Percentiles rank a stretch among this genome's conserved stretches.
Evolutionary conservation across 2,113 vertebrate species (phyloP).

Genomic region (Suncus etruscus): DNA sequence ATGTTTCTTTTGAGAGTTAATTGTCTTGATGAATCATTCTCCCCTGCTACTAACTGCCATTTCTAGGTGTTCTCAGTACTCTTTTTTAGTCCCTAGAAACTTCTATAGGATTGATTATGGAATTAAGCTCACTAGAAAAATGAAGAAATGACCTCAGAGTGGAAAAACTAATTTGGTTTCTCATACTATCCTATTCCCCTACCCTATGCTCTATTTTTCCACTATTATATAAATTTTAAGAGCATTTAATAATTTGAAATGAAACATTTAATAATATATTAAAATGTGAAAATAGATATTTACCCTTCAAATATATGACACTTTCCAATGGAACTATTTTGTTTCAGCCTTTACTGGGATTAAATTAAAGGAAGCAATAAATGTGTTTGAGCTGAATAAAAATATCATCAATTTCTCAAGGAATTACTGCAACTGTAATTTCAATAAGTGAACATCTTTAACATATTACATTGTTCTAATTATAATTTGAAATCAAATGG

Average conservation of each 20-base stretch:
- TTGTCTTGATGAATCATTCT: background rate
- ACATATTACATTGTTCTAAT: background rate
- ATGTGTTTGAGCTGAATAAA: background rate
- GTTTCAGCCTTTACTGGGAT: background rate
- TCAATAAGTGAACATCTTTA: background rate
- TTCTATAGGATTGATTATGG: background rate
- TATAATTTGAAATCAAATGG: background rate
- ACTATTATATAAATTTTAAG: background rate
- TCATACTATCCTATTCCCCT: background rate
- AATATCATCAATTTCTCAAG: background rate
- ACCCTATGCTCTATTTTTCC: background rate
- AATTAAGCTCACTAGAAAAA: slow-evolving; percentile 13
- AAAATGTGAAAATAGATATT: slow-evolving; percentile 31
- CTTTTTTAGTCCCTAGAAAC: background rate
- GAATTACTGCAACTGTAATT: background rate
- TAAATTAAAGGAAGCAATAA: slow-evolving; percentile 11
- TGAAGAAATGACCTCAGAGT: background rate
- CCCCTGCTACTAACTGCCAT: background rate
- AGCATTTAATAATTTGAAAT: background rate
- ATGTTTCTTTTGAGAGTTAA: background rate
- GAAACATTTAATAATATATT: slow-evolving; percentile 2
- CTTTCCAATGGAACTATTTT: slow-evolving; percentile 36
- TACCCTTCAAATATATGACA: slow-evolving; percentile 12
- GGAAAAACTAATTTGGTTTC: background rate
- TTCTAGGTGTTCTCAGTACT: background rate